Conservation (phyloP, 2,888 invertebrate genomes). For the Lasioglossum pauxillum region DNA sequence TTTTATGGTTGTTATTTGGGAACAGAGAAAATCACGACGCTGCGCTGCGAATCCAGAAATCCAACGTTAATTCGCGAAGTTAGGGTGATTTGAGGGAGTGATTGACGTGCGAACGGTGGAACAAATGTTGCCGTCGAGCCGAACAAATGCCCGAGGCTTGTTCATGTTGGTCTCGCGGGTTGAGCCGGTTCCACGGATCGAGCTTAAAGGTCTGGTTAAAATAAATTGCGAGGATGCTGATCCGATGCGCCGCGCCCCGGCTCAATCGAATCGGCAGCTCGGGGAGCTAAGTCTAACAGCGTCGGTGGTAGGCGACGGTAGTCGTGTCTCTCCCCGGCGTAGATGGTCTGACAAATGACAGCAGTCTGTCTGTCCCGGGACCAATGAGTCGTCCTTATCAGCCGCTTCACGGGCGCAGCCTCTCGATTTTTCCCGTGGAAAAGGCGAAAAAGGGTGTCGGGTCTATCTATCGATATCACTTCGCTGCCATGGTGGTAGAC, state of each 20-base stretch:
- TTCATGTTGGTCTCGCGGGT: neutral
- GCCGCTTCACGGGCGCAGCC: constrained; percentile 64
- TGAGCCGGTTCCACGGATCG: neutral
- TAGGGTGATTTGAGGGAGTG: neutral
- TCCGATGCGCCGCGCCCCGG: constrained; percentile 40
- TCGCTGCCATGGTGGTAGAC: constrained; percentile 76
- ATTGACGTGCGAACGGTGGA: neutral
- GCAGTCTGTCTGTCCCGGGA: constrained; percentile 75
- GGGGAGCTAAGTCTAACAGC: constrained; percentile 34
- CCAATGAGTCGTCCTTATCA: constrained; percentile 78
- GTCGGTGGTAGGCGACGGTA: constrained; percentile 39
- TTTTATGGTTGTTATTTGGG: too few species aligned
- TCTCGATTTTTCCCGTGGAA: constrained; percentile 65
- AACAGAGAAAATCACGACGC: neutral
- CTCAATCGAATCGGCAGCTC: constrained; percentile 61
- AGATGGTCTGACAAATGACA: constrained; percentile 76
- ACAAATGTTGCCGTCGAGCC: constrained; percentile 13
- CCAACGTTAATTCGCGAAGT: neutral
- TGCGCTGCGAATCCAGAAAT: neutral
- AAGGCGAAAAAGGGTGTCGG: constrained; percentile 65
- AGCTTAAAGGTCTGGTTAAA: constrained; percentile 12
- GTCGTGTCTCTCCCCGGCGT: constrained; percentile 33
- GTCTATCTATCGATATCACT: constrained; percentile 76
- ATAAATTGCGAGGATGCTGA: constrained; percentile 57
- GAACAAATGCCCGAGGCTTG: constrained; percentile 21